phyloP scores from a whole-genome alignment of 2,797 vertebrate species.

The Scolopax rusticola region DNA sequence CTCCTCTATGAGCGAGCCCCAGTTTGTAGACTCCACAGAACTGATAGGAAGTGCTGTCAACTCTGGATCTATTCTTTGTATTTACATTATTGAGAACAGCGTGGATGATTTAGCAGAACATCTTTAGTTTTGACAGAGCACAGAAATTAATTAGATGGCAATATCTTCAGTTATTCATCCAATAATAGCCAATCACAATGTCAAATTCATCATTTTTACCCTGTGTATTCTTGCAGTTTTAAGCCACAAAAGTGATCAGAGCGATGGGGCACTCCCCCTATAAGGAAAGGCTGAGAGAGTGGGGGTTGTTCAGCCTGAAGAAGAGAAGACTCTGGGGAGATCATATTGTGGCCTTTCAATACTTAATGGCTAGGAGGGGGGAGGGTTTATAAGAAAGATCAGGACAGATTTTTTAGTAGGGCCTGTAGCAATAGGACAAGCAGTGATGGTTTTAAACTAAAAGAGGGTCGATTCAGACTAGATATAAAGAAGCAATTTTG shows the following conservation, averaged over 20 bases:
- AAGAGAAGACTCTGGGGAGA: not conserved
- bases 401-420: not conserved
- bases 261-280: too few relatives aligned
- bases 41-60: not conserved
- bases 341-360: not conserved
- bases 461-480: not conserved
- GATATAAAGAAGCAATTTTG: not conserved
- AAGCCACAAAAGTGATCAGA: not conserved
- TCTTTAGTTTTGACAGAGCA: not conserved
- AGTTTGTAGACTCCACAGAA: not conserved
- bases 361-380: not conserved
- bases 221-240: not conserved
- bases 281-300: not conserved
- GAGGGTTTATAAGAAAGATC: not conserved
- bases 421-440: not conserved
- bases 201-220: not conserved
- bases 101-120: not conserved
- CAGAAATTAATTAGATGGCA: not conserved
- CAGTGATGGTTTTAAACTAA: not conserved
- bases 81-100: not conserved
- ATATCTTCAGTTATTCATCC: not conserved
- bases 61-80: not conserved
- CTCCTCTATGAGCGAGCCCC: not conserved
- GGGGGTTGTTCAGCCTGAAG: not conserved
- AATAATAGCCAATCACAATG: not conserved